Evolutionary conservation across 2,888 invertebrate genomes (phyloP), one percentile per base, ranked within the genome.

Genomic region (Drosophila quinaria): DNA sequence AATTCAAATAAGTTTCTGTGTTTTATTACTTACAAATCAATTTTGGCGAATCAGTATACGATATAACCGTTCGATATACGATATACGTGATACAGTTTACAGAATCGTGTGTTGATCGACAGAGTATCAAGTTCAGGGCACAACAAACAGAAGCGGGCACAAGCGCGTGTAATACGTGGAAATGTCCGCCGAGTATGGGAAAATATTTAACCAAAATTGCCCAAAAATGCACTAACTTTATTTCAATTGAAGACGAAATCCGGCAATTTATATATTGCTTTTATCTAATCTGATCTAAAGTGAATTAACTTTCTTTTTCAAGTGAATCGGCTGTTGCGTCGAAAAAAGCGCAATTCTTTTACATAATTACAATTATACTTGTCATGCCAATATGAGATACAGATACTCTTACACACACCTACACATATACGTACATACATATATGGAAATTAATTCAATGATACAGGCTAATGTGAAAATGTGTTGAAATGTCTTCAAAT

Each of bases 11-110:
- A 71, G 49, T 61, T 77, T 76, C 82, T 89, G 82, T 76, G 58
- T 64, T 9, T 22, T 50, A 78, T 90, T 90, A 90, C 90, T 90
- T 90, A 90, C 90, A 90, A 90, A 91, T 90, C 72, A 77, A 75
- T 56, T 71, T 64, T 52, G 60, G 64, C 72, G 54, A 67, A 25
- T 52, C 58, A 33, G 46, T 47, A 46, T 35, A 52, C 61, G 46
- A 61, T n/a, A 44, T 56, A 17, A 33, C 65, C 56, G 61, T 22
- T 44, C 60, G 51, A 60, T 59, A 44, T 54, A 59, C 46, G 47
- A 51, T 75, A 46, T 50, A 55, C 60, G 55, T 37, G 33, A 29
- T 76, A 70, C 70, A 67, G 46, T 58, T 64, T 49, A 71, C 67
- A 67, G 70, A 58, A 67, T 80, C 65, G 76, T 71, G 64, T 64